Evolutionary conservation across 2,888 invertebrate genomes (phyloP).

Genomic region (Hypsopygia costalis): DNA sequence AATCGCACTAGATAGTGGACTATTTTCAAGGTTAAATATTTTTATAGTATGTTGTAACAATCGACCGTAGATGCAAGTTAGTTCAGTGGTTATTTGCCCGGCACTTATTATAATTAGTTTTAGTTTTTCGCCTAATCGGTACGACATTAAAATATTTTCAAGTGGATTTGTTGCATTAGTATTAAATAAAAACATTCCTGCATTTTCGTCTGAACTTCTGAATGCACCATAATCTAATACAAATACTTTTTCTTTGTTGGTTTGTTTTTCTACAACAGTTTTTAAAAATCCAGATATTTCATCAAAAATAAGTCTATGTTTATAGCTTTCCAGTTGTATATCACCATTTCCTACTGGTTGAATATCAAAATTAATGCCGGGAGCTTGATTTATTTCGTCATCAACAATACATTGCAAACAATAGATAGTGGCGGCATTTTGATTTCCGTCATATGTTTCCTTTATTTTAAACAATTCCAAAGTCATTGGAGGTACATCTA

Average conservation of each 20-base stretch:
- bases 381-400: constrained; percentile 23
- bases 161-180: constrained; percentile 90
- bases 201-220: constrained; percentile 91
- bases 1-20: constrained; percentile 85
- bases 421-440: constrained; percentile 56
- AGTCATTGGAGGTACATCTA: constrained; percentile 88
- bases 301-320: constrained; percentile 89
- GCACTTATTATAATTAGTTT: constrained; percentile 88
- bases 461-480: constrained; percentile 84
- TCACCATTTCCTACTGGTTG: constrained; percentile 88
- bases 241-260: constrained; percentile 44
- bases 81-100: constrained; percentile 90
- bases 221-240: constrained; percentile 91
- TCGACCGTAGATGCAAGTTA: constrained; percentile 89
- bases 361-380: constrained; percentile 56
- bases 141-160: constrained; percentile 87
- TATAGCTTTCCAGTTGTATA: constrained; percentile 90
- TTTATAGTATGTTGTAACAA: constrained; percentile 88
- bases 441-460: constrained; percentile 43
- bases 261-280: constrained; percentile 83
- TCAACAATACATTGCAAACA: constrained; percentile 50
- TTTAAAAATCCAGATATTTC: constrained; percentile 90
- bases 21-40: constrained; percentile 86
- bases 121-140: constrained; percentile 76
- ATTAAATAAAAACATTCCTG: constrained; percentile 98